A percentile compares a stretch with the other conserved stretches of the same genome.
Evolutionary conservation across 35 echinoderm and acorn worm species (phyloP).

Genomic region (Heliocidaris erythrogramma): DNA sequence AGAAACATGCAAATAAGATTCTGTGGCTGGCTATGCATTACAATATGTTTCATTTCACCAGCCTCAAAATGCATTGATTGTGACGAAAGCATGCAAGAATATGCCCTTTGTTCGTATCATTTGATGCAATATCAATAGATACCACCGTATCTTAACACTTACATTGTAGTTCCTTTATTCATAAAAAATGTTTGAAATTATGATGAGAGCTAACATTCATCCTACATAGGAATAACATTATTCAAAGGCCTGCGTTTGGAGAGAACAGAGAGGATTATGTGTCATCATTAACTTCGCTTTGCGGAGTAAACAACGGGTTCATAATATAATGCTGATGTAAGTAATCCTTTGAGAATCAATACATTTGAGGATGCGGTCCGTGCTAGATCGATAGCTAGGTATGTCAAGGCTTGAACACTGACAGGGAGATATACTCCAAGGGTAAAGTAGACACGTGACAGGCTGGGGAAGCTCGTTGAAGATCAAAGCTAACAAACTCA

Average conservation of each 20-base stretch:
- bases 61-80: too few relatives aligned
- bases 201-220: not conserved
- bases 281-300: constrained; percentile 10
- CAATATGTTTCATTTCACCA: not conserved
- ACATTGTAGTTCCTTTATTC: not conserved
- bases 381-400: not conserved
- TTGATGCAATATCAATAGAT: too few relatives aligned
- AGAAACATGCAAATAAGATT: not conserved
- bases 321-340: not conserved
- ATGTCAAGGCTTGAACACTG: not conserved
- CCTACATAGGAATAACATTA: not conserved
- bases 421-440: not conserved
- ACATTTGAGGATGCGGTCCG: not conserved
- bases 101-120: too few relatives aligned
- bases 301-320: not conserved
- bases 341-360: not conserved
- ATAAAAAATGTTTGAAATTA: not conserved
- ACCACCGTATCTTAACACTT: too few relatives aligned
- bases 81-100: too few relatives aligned
- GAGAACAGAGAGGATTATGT: not conserved
- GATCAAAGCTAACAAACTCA: constrained; percentile 10
- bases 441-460: constrained; percentile 8
- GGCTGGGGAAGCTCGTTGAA: not conserved
- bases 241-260: not conserved
- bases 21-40: not conserved